These are phyloP conservation scores for Metallyticus violacea DNA, from an alignment of 2,888 invertebrate genomes.

Conservation along the genomic window DNA sequence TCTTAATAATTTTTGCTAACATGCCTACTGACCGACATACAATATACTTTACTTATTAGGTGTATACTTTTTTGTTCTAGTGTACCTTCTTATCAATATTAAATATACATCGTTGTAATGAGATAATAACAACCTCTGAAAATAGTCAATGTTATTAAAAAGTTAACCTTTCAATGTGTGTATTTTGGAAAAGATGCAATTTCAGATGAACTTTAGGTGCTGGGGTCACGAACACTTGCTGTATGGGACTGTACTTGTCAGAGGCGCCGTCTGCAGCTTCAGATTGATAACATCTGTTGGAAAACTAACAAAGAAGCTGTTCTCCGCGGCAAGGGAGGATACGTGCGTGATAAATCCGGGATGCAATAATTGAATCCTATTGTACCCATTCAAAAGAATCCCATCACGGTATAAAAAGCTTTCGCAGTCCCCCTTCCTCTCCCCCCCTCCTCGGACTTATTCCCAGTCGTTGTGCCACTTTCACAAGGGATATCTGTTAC, in stretches of 20 bases:
- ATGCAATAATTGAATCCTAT: conserved; percentile 22
- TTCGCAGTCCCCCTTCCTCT: neutral
- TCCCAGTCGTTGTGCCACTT: neutral
- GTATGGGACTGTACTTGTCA: conserved; percentile 1
- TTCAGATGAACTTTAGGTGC: neutral
- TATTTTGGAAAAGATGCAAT: neutral
- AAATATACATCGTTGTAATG: too few relatives aligned
- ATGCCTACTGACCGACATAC: too few relatives aligned
- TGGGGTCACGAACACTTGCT: neutral
- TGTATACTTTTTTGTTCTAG: too few relatives aligned
- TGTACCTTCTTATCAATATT: too few relatives aligned
- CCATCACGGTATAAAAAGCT: conserved; percentile 14
- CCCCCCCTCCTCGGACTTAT: neutral
- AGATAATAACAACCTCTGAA: too few relatives aligned
- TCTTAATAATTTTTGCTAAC: too few relatives aligned
- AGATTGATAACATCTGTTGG: conserved; percentile 16
- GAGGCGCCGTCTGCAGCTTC: neutral
- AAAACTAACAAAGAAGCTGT: conserved; percentile 12
- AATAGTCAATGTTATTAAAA: too few relatives aligned
- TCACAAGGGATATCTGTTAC: neutral
- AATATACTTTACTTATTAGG: too few relatives aligned
- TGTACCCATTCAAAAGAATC: conserved; percentile 19
- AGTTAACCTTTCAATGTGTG: too few relatives aligned
- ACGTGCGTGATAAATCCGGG: conserved; percentile 12
- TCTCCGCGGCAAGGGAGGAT: neutral